Evolutionary conservation across 2,888 invertebrate genomes (phyloP).

Genomic region (Hemithea aestivaria): DNA sequence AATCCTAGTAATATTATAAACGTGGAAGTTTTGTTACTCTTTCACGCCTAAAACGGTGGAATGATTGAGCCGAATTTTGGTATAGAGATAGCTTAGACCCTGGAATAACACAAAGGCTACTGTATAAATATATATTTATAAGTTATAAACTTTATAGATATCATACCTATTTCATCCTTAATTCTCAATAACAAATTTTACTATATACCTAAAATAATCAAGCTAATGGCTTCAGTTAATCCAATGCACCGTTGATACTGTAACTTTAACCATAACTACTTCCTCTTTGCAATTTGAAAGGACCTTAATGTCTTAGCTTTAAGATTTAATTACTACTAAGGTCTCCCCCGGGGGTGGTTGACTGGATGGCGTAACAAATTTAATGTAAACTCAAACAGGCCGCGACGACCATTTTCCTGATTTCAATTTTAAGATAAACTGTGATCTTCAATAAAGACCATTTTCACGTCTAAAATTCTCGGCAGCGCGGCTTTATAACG

Average conservation of each 20-base stretch:
- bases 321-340: slow-evolving; percentile 23
- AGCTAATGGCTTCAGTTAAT: no score
- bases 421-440: slow-evolving; percentile 25
- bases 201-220: not conserved
- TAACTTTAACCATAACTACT: slow-evolving; percentile 10
- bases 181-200: no score
- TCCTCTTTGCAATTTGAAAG: slow-evolving; percentile 5
- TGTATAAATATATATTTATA: no score
- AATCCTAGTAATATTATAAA: no score
- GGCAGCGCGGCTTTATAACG: not conserved
- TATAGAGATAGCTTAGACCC: no score
- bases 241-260: slow-evolving; percentile 3
- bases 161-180: no score
- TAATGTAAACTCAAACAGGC: slow-evolving; percentile 23
- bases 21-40: no score
- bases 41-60: no score
- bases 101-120: no score
- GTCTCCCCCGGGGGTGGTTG: slow-evolving; percentile 18
- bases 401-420: slow-evolving; percentile 20
- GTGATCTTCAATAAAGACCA: slow-evolving; percentile 19
- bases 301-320: slow-evolving; percentile 17
- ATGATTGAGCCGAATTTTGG: no score
- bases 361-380: slow-evolving; percentile 27
- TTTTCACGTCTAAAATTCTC: slow-evolving; percentile 13
- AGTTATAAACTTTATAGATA: no score